Conservation (phyloP, 1,140 invertebrate genomes). For the Adoxophyes honmai region DNA sequence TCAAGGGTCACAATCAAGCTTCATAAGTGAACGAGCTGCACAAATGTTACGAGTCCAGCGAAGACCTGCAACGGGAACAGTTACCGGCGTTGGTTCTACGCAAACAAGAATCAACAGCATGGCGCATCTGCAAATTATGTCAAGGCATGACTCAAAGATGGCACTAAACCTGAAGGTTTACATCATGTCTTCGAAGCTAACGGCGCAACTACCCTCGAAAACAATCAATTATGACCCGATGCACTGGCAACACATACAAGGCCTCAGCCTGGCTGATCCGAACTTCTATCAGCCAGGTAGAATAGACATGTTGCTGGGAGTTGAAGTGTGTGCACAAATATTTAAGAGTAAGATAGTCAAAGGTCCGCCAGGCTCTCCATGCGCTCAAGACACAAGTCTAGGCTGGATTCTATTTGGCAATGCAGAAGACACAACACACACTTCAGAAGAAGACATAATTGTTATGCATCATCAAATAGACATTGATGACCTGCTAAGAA, state of each 20-base stretch:
- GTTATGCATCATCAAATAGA: constrained; percentile 26
- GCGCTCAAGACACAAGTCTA: constrained; percentile 37
- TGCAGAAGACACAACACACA: constrained; percentile 5
- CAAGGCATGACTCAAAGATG: background rate
- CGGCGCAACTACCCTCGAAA: constrained; percentile 15
- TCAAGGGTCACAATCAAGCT: background rate
- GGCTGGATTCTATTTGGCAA: constrained; percentile 42
- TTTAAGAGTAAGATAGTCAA: constrained; percentile 28
- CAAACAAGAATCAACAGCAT: background rate
- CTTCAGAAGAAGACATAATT: constrained; percentile 1
- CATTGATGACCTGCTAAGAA: constrained; percentile 29
- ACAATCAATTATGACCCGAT: background rate
- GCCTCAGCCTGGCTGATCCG: constrained; percentile 15
- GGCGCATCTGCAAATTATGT: background rate
- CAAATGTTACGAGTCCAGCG: constrained; percentile 12
- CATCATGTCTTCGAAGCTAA: constrained; percentile 14
- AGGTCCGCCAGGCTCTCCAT: constrained; percentile 29
- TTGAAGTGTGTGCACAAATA: constrained; percentile 35
- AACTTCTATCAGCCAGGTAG: background rate
- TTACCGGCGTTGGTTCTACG: background rate
- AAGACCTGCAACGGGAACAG: constrained; percentile 9
- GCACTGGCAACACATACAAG: constrained; percentile 13
- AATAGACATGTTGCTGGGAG: constrained; percentile 22
- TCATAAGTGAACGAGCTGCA: constrained; percentile 12
- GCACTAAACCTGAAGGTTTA: constrained; percentile 7